phyloP scores from a whole-genome alignment of 2,797 vertebrate genomes.

The Leptodactylus fallax region DNA sequence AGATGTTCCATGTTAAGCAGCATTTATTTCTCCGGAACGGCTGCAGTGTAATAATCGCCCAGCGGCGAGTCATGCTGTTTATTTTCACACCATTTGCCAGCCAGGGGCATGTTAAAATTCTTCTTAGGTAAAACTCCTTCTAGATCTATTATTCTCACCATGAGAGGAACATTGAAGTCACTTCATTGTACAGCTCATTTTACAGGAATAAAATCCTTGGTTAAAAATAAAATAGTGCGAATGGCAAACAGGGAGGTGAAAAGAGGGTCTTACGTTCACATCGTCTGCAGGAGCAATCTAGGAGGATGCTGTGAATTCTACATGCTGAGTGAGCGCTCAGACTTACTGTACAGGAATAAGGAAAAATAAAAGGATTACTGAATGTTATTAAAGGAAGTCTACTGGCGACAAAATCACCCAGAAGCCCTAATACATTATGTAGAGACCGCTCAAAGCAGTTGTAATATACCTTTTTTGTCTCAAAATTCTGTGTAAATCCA shows the following conservation, averaged over 20 bases:
- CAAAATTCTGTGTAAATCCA: too few species aligned
- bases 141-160: constrained; percentile 40
- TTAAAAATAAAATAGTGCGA: constrained; percentile 39
- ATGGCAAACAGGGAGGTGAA: constrained; percentile 18
- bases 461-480: too few species aligned
- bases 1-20: neutral
- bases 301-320: neutral
- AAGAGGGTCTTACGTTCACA: neutral
- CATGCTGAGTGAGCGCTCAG: neutral
- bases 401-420: too few species aligned
- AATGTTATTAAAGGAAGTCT: neutral
- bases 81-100: constrained; percentile 23
- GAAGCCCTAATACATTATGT: too few species aligned
- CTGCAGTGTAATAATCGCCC: neutral
- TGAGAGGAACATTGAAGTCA: constrained; percentile 28
- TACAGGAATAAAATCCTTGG: constrained; percentile 35
- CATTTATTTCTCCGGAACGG: neutral
- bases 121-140: constrained; percentile 16
- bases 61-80: neutral
- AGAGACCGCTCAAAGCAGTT: too few species aligned
- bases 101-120: neutral
- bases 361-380: neutral
- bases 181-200: constrained; percentile 36
- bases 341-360: neutral
- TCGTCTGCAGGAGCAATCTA: neutral